Evolutionary conservation across 2,113 vertebrate species (phyloP), one percentile per base, ranked within the genome.

Genomic region (Rhinopomastus cyanomelas): DNA sequence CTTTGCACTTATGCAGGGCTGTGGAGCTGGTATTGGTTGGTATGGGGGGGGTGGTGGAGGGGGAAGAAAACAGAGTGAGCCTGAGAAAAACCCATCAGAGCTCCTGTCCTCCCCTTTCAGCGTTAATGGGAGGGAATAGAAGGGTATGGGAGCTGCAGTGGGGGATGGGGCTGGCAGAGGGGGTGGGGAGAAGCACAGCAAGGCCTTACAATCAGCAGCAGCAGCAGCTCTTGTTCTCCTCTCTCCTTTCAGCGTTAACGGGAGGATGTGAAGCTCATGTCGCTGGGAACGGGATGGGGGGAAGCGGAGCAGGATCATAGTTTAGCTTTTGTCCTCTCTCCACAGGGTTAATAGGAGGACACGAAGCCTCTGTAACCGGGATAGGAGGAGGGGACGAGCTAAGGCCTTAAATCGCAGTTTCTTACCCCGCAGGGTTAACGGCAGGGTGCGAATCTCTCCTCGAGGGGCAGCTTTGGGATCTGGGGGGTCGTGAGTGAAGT

Each of bases 101-200:
- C 93, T 92, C 56, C 92, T 85, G 95, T 89, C 93, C 92, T 94
- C 92, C 94, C 92, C 88, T 94, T 93, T 68, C 90, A 95, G 94
- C 92, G 91, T 89, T 95, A 95, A 95, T 93, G 79, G 95, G 94
- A 95, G 92, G 85, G 94, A 42, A 92, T 81, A 72, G 26, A 73
- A 91, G 94, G 89, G 87, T 89, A 82, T 88, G 95, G 95, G 94
- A 95, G 96, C 94, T 92, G 94, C 89, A 89, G 90, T 88, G 95
- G 96, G 95, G 95, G 96, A 96, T 93, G 96, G 96, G 94, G 93
- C 91, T 53, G 89, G 90, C 83, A 66, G 88, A 90, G 96, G 95
- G 95, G 96, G 95, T 92, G 95, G 95, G 95, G 95, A 94, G 92
- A 94, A 81, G 59, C 95, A n/a, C 85, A 94, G 95, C 88, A 76